Evolutionary conservation across 2,888 invertebrate genomes (phyloP).

Genomic region (Myathropa florea): DNA sequence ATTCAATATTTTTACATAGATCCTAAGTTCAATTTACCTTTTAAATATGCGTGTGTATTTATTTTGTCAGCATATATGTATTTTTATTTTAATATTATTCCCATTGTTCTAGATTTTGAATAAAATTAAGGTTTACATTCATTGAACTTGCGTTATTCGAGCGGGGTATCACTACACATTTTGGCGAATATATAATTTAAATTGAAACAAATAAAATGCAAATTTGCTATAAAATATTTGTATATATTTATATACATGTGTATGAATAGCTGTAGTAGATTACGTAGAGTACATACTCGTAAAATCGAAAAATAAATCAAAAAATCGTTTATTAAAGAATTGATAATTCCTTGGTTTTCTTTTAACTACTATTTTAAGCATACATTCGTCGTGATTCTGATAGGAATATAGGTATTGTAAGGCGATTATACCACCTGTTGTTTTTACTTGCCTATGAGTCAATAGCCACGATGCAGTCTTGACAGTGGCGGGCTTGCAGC

Average conservation of each 20-base stretch:
- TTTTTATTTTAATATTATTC: conserved; percentile 19
- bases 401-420: too few relatives aligned
- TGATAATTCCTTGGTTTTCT: not conserved
- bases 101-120: conserved; percentile 12
- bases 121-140: not conserved
- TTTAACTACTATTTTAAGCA: too few relatives aligned
- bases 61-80: conserved; percentile 42
- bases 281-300: conserved; percentile 21
- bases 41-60: conserved; percentile 63
- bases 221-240: conserved; percentile 52
- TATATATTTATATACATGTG: conserved; percentile 46
- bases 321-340: conserved; percentile 42
- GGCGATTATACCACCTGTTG: too few relatives aligned
- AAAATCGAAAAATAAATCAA: conserved; percentile 41
- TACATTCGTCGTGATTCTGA: too few relatives aligned
- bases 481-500: too few relatives aligned
- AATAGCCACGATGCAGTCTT: too few relatives aligned
- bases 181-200: conserved; percentile 11
- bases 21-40: conserved; percentile 45
- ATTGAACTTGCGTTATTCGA: not conserved
- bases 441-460: too few relatives aligned
- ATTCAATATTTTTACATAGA: conserved; percentile 48
- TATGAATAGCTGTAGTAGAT: conserved; percentile 27
- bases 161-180: too few relatives aligned
- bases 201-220: not conserved